Percentiles rank a stretch among this genome's conserved stretches.
These are phyloP conservation scores for Meghimatium bilineatum DNA, from an alignment of 2,888 invertebrate species.

Conservation along the genomic window DNA sequence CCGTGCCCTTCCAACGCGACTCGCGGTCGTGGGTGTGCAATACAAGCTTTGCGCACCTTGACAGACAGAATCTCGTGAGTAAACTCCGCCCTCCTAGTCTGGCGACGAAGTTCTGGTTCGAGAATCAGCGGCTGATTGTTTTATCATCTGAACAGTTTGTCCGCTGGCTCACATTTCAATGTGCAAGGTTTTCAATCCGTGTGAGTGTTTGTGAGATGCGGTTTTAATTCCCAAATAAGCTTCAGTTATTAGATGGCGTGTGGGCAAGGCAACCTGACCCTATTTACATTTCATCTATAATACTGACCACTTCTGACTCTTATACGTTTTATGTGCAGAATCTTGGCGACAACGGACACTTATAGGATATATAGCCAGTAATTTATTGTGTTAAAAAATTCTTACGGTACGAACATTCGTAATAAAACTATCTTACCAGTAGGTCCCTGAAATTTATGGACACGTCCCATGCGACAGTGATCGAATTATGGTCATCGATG, in stretches of 20 bases:
- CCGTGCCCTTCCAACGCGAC: neutral
- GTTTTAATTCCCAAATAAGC: neutral
- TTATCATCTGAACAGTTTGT: neutral
- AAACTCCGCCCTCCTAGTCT: neutral
- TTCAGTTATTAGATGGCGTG: constrained; percentile 8
- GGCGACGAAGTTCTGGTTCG: neutral
- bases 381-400: too few relatives aligned
- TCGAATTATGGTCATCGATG: too few relatives aligned
- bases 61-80: neutral
- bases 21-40: neutral
- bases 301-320: too few relatives aligned
- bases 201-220: neutral
- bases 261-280: neutral
- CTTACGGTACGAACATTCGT: too few relatives aligned
- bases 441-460: too few relatives aligned
- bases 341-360: too few relatives aligned
- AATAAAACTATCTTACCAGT: too few relatives aligned
- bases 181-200: neutral
- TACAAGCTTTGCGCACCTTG: neutral
- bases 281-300: neutral
- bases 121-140: neutral
- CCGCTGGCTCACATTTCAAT: neutral
- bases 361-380: too few relatives aligned
- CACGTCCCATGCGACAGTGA: too few relatives aligned
- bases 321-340: too few relatives aligned